Conservation (phyloP, 2,888 invertebrate genomes). For the Drosophila mayaguana region DNA sequence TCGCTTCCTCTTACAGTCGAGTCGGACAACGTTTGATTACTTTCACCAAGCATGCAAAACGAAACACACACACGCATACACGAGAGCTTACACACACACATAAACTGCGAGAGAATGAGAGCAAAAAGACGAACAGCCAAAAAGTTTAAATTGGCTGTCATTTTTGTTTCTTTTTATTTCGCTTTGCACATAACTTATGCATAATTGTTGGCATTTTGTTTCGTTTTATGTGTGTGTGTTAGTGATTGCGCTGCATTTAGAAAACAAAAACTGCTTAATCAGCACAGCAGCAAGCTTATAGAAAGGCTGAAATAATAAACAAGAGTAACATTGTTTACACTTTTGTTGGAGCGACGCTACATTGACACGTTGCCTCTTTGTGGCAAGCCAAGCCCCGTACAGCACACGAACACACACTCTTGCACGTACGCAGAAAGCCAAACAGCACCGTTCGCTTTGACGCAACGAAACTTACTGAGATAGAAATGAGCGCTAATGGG, state of each 20-base stretch:
- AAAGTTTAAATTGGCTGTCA: conserved; percentile 63
- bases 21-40: conserved; percentile 54
- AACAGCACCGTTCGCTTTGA: conserved; percentile 57
- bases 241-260: conserved; percentile 49
- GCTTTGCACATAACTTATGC: conserved; percentile 14
- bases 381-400: conserved; percentile 59
- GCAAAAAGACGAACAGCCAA: conserved; percentile 29
- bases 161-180: conserved; percentile 48
- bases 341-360: conserved; percentile 47
- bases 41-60: conserved; percentile 66
- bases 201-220: conserved; percentile 16
- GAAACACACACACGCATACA: conserved; percentile 25
- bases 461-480: conserved; percentile 56
- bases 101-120: conserved; percentile 19
- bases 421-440: conserved; percentile 16
- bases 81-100: conserved; percentile 6
- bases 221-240: conserved; percentile 8
- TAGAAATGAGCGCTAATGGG: conserved; percentile 18
- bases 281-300: conserved; percentile 28
- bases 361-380: conserved; percentile 75
- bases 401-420: conserved; percentile 33
- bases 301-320: conserved; percentile 45
- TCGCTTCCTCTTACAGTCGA: conserved; percentile 2
- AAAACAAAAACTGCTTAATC: conserved; percentile 44
- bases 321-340: conserved; percentile 70